Base-by-base conservation (phyloP, 2,113 vertebrate species). In the Sialia sialis region DNA sequence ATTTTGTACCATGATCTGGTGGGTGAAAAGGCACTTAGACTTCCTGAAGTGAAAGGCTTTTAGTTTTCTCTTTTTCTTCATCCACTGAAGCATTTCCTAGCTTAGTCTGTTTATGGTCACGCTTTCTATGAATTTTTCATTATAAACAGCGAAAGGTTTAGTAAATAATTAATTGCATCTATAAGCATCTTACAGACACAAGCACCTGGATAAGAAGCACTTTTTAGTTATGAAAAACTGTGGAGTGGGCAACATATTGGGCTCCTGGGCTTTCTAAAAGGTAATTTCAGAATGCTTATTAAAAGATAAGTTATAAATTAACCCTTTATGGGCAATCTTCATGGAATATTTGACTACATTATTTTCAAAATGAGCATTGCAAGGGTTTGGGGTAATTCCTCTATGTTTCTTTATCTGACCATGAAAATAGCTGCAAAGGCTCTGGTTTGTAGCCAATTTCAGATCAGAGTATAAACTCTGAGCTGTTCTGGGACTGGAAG, bases 121-220 rank as follows among this genome's bases (percentile, higher is more conserved):
- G 66, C 21, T 90, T 95, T 54, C 46, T 80, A 93, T 95, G 70
- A 95, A 91, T 95, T 87, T 94, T 97, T 97, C 93, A 95, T 96
- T 79, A 74, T 48, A 90, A 91, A 85, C 63, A 94, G 70, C 46
- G 67, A 95, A 83, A 91, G 16, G n/a, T 94, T 95, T 88, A 83
- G 69, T 97, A 95, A 96, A 95, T 95, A 93, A 95, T 95, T 95
- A 60, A 95, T 93, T 92, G 68, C 23, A 90, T 30, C 84, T 88
- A 63, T 90, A 95, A 88, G 48, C 30, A 74, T 77, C 36, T 91
- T 83, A 89, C 46, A 80, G 81, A 69, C 62, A 74, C 34, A 80
- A 84, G n/a, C 90, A 91, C 63, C 72, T 79, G 77, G 32, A 68
- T 62, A 68, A 86, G 54, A 89, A 48, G 11, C 16, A 62, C 25